phyloP scores from a whole-genome alignment of 1,140 invertebrate species.

The Drosophila lacteicornis region DNA sequence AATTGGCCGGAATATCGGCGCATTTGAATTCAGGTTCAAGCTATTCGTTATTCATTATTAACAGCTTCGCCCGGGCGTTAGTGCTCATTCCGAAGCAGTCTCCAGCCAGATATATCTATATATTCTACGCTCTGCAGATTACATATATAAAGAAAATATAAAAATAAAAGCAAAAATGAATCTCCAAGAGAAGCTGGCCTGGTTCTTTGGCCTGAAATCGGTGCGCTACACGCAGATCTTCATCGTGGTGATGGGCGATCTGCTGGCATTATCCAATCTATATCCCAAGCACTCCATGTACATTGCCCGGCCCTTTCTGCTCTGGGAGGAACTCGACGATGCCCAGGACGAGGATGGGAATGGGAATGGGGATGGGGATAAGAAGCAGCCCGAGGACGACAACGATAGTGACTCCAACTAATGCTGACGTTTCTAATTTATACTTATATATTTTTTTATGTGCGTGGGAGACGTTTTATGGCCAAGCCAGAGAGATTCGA shows the following conservation, averaged over 20 bases:
- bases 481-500: slow-evolving; percentile 27
- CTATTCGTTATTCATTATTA: slow-evolving; percentile 31
- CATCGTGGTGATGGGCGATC: slow-evolving; percentile 42
- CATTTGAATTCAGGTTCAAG: slow-evolving; percentile 42
- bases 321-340: slow-evolving; percentile 23
- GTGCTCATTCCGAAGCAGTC: slow-evolving; percentile 24
- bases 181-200: slow-evolving; percentile 20
- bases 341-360: not conserved
- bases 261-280: slow-evolving; percentile 42
- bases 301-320: slow-evolving; percentile 44
- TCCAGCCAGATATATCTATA: slow-evolving; percentile 11
- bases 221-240: slow-evolving; percentile 37
- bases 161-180: slow-evolving; percentile 17
- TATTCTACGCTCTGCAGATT: slow-evolving; percentile 9
- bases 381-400: not conserved
- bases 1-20: slow-evolving; percentile 45
- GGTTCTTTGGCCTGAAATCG: slow-evolving; percentile 28
- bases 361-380: not conserved
- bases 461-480: slow-evolving; percentile 53
- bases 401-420: not conserved
- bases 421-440: slow-evolving; percentile 14
- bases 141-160: not conserved
- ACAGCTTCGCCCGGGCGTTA: slow-evolving; percentile 8
- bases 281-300: slow-evolving; percentile 53
- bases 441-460: slow-evolving; percentile 20